These are phyloP conservation scores for Acomys russatus DNA, from an alignment of 2,797 vertebrate species.

Conservation along the genomic window DNA sequence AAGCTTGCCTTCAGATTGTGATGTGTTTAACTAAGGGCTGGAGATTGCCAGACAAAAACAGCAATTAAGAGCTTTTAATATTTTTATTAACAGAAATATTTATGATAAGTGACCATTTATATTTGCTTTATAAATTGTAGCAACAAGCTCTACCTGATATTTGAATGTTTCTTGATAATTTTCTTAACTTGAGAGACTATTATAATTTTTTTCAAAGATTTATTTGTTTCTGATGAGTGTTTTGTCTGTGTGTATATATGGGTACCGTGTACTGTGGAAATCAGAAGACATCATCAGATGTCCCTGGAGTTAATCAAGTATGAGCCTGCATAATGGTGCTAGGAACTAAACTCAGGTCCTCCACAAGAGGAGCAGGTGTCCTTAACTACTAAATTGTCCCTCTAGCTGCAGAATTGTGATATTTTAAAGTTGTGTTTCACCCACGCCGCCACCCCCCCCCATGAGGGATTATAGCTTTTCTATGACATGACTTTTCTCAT, in stretches of 20 bases:
- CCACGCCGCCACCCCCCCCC: no score
- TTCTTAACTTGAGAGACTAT: neutral
- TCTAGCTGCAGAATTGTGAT: neutral
- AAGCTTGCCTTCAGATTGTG: constrained; percentile 27
- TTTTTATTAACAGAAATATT: constrained; percentile 49
- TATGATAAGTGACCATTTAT: neutral
- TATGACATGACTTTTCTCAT: neutral
- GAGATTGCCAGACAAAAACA: neutral
- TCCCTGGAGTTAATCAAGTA: neutral
- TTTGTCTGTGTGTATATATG: neutral
- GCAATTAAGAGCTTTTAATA: neutral
- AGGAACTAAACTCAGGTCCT: neutral
- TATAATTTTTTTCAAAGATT: neutral
- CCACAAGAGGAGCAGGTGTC: neutral
- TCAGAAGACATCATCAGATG: neutral
- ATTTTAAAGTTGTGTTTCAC: neutral
- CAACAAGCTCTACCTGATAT: neutral
- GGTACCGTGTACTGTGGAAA: neutral
- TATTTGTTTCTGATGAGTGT: neutral
- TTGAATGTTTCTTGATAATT: constrained; percentile 1
- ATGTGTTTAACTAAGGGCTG: neutral
- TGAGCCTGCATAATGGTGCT: neutral
- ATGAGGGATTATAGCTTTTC: neutral
- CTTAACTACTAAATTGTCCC: neutral
- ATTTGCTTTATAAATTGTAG: constrained; percentile 40